Percentiles rank a stretch among this genome's conserved stretches.
These are phyloP conservation scores for Pristionchus arcanus DNA, from an alignment of 2,888 invertebrate species.

Conservation along the genomic window DNA sequence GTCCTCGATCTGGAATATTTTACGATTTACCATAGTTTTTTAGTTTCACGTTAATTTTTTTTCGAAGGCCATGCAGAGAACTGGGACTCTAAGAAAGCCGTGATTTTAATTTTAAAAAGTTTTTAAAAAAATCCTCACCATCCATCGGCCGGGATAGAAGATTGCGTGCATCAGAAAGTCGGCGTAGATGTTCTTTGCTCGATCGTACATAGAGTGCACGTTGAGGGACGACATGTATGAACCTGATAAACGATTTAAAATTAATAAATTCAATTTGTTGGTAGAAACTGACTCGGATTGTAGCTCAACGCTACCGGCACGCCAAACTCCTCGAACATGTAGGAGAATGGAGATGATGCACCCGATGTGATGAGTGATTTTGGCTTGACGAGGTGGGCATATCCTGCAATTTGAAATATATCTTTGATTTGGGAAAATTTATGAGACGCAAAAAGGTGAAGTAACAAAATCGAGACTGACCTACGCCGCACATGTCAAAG, in stretches of 20 bases:
- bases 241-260: background rate
- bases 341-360: background rate
- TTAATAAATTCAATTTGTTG: background rate
- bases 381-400: slow-evolving; percentile 32
- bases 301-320: slow-evolving; percentile 29
- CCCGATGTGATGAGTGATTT: slow-evolving; percentile 20
- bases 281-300: slow-evolving; percentile 29
- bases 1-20: slow-evolving; percentile 16
- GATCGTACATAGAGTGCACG: slow-evolving; percentile 30
- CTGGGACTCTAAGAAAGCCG: too few species aligned
- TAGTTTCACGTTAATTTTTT: too few species aligned
- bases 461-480: background rate
- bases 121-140: background rate
- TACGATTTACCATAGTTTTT: too few species aligned
- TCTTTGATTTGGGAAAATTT: background rate
- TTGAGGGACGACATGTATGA: background rate
- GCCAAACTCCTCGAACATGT: slow-evolving; percentile 18
- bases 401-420: background rate
- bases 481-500: slow-evolving; percentile 53
- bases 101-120: background rate
- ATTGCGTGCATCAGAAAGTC: slow-evolving; percentile 12
- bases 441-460: background rate
- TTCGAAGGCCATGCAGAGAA: too few species aligned
- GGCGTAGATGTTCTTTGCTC: slow-evolving; percentile 14
- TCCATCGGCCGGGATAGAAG: slow-evolving; percentile 37